Evolutionary conservation across 2,113 vertebrate genomes (phyloP).

Genomic region (Semnornis frantzii): DNA sequence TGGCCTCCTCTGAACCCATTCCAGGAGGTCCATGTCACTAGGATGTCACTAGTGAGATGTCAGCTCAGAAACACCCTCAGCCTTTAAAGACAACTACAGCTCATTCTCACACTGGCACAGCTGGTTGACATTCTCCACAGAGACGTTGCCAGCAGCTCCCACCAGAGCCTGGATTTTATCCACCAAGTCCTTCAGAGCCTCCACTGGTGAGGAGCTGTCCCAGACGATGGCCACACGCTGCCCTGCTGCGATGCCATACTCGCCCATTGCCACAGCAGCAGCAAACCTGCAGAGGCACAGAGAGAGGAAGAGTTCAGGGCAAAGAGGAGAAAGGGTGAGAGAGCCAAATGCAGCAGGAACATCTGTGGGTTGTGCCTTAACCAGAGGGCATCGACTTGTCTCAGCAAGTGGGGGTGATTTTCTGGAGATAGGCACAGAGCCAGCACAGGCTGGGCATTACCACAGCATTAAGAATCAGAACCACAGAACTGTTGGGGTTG

Average conservation of each 20-base stretch:
- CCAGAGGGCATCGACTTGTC: neutral
- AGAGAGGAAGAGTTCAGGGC: neutral
- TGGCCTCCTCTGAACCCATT: too few relatives aligned
- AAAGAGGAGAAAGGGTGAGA: neutral
- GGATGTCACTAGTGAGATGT: neutral
- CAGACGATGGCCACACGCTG: conserved; percentile 86
- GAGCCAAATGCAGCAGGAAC: rapidly evolving
- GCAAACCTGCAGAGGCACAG: neutral
- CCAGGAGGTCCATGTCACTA: too few relatives aligned
- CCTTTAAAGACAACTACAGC: neutral
- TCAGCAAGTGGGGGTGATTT: neutral
- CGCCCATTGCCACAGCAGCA: conserved; percentile 73
- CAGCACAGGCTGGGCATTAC: too few relatives aligned
- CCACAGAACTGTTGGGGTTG: too few relatives aligned
- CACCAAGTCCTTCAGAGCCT: conserved; percentile 78
- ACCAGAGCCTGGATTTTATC: conserved; percentile 73
- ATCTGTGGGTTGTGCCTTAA: neutral
- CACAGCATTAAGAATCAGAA: too few relatives aligned
- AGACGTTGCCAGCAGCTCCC: conserved; percentile 75
- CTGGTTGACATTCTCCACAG: conserved; percentile 85
- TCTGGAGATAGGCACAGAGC: too few relatives aligned
- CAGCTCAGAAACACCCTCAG: neutral
- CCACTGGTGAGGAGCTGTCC: conserved; percentile 71
- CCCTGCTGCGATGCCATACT: conserved; percentile 78
- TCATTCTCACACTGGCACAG: conserved; percentile 82